phyloP scores from a whole-genome alignment of 23 tunicate genomes.

The Ascidia mentula region DNA sequence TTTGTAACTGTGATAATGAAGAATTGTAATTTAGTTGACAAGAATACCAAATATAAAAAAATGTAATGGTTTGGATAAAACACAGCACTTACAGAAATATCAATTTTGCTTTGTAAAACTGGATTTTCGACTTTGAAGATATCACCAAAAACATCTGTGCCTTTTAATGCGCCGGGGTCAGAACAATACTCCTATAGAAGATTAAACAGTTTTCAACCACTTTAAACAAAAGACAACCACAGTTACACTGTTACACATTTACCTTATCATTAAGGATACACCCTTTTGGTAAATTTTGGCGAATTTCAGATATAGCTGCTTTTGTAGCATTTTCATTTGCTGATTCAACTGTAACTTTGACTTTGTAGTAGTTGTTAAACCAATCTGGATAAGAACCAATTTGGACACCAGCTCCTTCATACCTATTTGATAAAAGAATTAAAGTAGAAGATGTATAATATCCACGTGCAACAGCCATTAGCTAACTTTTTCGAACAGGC shows the following conservation, averaged over 20 bases:
- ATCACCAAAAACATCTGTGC: not conserved
- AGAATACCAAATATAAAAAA: too few species aligned
- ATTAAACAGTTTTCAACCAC: not conserved
- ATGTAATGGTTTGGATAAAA: not conserved
- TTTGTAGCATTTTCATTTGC: constrained; percentile 34
- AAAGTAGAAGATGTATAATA: too few species aligned
- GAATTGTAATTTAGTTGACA: not conserved
- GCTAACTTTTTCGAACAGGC: constrained; percentile 64
- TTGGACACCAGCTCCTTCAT: constrained; percentile 49
- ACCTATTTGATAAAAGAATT: constrained; percentile 20
- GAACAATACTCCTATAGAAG: not conserved
- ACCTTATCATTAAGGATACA: not conserved
- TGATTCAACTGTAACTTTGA: constrained; percentile 75
- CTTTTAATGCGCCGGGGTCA: not conserved
- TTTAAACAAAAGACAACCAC: not conserved
- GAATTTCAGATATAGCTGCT: constrained; percentile 43
- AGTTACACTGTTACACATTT: not conserved
- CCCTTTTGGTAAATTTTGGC: constrained; percentile 27
- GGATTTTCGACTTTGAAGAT: not conserved
- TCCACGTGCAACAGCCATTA: too few species aligned
- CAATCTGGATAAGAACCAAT: constrained; percentile 96
- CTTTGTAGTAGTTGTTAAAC: constrained; percentile 93
- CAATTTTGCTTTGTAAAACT: not conserved
- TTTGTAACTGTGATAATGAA: constrained; percentile 3
- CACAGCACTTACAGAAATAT: not conserved